These are phyloP conservation scores for Caenorhabditis sinica DNA, from an alignment of 2,888 invertebrate species.

Conservation along the genomic window DNA sequence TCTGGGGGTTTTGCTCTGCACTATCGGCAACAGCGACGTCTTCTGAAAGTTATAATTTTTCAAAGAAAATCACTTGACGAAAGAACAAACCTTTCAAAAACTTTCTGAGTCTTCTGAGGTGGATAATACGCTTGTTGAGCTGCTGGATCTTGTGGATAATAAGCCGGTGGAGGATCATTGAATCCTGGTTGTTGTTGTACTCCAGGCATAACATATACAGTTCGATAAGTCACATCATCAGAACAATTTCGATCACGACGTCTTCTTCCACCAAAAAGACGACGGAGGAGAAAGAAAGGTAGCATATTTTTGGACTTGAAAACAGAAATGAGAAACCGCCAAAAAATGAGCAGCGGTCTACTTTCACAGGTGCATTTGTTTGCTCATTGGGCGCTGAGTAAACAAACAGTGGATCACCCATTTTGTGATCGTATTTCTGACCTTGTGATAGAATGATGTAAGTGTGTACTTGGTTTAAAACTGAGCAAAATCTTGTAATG, in stretches of 20 bases:
- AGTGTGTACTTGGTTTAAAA: too few relatives aligned
- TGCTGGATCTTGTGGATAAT: constrained; percentile 30
- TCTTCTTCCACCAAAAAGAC: constrained; percentile 39
- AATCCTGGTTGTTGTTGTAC: not conserved
- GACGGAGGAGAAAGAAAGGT: constrained; percentile 34
- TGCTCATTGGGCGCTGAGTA: constrained; percentile 36
- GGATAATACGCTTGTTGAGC: constrained; percentile 27
- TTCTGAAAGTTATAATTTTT: constrained; percentile 13
- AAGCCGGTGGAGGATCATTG: constrained; percentile 36
- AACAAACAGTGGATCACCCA: constrained; percentile 19
- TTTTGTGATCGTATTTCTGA: constrained; percentile 46
- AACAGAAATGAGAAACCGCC: not conserved
- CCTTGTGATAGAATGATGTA: constrained; percentile 30
- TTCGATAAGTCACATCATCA: constrained; percentile 17
- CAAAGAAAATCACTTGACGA: not conserved
- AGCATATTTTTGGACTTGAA: constrained; percentile 11
- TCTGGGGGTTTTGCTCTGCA: too few relatives aligned
- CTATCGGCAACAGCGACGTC: constrained; percentile 33
- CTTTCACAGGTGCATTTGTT: constrained; percentile 13
- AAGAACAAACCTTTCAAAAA: not conserved
- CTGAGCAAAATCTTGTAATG: constrained; percentile 18
- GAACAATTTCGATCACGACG: constrained; percentile 35
- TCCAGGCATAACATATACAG: constrained; percentile 18
- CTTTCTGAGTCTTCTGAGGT: constrained; percentile 23
- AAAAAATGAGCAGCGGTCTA: constrained; percentile 23